These are phyloP conservation scores for Melanotus villosus DNA, from an alignment of 2,888 invertebrate species.

Conservation along the genomic window DNA sequence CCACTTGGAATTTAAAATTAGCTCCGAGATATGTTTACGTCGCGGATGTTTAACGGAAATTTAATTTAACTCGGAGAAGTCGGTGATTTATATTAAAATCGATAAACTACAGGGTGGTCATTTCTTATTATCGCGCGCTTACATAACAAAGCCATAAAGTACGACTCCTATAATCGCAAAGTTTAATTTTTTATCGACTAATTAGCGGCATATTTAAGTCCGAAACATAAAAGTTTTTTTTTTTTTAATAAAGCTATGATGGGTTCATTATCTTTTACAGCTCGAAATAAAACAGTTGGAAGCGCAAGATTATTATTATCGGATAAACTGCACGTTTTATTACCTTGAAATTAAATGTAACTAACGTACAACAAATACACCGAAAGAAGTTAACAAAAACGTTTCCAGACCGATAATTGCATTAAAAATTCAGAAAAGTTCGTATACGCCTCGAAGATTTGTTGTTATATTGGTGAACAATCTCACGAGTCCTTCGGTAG, in stretches of 20 bases:
- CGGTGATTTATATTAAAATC: no score
- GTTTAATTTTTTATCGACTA: slow-evolving; percentile 25
- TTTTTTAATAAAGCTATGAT: slow-evolving; percentile 27
- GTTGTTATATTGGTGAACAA: neutral
- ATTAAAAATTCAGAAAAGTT: neutral
- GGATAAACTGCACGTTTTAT: slow-evolving; percentile 35
- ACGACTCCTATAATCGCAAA: neutral
- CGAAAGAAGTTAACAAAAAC: neutral
- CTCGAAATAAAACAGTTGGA: slow-evolving; percentile 31
- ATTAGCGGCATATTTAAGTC: slow-evolving; percentile 17
- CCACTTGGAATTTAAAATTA: no score
- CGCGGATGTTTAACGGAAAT: no score
- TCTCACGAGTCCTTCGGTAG: slow-evolving; percentile 6
- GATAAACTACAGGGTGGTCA: slow-evolving; percentile 24
- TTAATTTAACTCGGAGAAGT: no score
- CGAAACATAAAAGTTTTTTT: slow-evolving; percentile 26
- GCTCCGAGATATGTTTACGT: no score
- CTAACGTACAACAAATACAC: slow-evolving; percentile 7
- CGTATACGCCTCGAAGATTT: neutral
- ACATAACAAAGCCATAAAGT: slow-evolving; percentile 1
- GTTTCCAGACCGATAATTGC: neutral
- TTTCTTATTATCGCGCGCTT: neutral
- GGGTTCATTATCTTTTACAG: slow-evolving; percentile 35
- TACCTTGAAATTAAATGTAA: slow-evolving; percentile 18
- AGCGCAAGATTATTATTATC: slow-evolving; percentile 24